phyloP scores from a whole-genome alignment of 1,140 invertebrate genomes.

The Temnothorax nylanderi region DNA sequence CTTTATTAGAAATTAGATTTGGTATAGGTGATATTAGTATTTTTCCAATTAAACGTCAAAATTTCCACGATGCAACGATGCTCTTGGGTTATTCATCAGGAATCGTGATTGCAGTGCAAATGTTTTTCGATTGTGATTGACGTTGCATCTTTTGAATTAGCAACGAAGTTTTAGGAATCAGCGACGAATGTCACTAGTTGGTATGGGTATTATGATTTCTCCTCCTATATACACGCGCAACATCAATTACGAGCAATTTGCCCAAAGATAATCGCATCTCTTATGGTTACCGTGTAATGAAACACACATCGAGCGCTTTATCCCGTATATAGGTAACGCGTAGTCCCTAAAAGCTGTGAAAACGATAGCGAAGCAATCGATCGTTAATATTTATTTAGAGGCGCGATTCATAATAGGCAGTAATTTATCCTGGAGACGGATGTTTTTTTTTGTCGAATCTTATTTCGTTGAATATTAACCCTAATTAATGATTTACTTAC shows the following conservation, averaged over 20 bases:
- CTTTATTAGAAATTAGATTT: background rate
- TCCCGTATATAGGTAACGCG: slow-evolving; percentile 42
- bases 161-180: background rate
- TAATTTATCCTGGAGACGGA: slow-evolving; percentile 69
- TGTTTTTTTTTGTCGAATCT: slow-evolving; percentile 62
- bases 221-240: background rate
- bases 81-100: background rate
- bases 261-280: slow-evolving; percentile 59
- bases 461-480: slow-evolving; percentile 44
- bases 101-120: background rate
- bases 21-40: background rate
- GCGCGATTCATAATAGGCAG: slow-evolving; percentile 33
- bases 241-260: slow-evolving; percentile 11
- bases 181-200: background rate
- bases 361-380: slow-evolving; percentile 14
- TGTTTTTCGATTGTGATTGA: background rate
- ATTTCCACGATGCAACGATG: background rate
- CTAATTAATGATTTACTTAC: slow-evolving; percentile 47
- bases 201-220: background rate
- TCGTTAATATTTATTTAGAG: slow-evolving; percentile 59
- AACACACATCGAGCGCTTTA: slow-evolving; percentile 52
- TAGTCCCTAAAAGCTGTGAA: slow-evolving; percentile 55
- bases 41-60: background rate
- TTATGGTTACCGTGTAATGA: slow-evolving; percentile 50
- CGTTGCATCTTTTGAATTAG: background rate